These are phyloP conservation scores for Drosophila melanica DNA, from an alignment of 1,140 invertebrate genomes.

Conservation along the genomic window DNA sequence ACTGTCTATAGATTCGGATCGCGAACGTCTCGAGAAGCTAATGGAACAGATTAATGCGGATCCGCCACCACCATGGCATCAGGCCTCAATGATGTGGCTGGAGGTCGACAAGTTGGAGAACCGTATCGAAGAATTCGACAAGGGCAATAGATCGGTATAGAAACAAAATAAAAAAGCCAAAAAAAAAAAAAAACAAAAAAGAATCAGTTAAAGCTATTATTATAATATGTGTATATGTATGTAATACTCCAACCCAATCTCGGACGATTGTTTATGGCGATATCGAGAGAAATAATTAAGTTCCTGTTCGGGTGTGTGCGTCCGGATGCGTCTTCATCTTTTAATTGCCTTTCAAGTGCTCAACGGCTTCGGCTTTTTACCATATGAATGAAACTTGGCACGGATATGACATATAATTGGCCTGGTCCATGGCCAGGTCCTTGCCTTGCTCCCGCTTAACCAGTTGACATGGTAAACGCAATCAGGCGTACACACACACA, in stretches of 20 bases:
- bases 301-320: neutral
- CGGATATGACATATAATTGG: conserved; percentile 50
- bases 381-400: conserved; percentile 50
- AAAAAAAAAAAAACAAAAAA: neutral
- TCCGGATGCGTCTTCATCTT: conserved; percentile 11
- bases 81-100: neutral
- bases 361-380: conserved; percentile 38
- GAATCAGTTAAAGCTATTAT: too few relatives aligned
- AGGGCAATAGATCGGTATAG: neutral
- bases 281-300: neutral
- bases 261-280: neutral
- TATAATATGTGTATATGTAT: too few relatives aligned
- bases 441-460: conserved; percentile 37
- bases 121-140: neutral
- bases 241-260: neutral
- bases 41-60: neutral
- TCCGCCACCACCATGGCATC: neutral
- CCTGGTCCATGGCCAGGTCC: conserved; percentile 11
- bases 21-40: neutral
- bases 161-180: neutral
- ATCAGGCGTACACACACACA: neutral
- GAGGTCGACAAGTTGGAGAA: neutral
- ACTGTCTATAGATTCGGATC: neutral
- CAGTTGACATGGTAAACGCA: conserved; percentile 41
- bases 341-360: conserved; percentile 66